A percentile compares a stretch with the other conserved stretches of the same genome.
Conservation (phyloP, 2,888 invertebrate genomes). For the Sphinx pinastri region DNA sequence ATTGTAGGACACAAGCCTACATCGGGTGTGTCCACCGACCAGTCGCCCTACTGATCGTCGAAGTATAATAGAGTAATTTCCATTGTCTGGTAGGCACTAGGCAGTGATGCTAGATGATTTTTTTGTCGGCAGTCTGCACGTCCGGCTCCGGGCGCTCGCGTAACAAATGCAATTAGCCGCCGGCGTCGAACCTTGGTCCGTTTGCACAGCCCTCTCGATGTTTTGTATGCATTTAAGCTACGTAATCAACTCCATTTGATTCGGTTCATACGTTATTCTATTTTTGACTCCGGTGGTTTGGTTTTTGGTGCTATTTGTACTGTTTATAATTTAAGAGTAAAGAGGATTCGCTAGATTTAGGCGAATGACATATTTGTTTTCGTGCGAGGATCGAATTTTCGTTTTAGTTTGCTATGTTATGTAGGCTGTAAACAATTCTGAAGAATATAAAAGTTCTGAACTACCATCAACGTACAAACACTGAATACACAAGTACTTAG, state of each 20-base stretch:
- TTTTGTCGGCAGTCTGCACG: background rate
- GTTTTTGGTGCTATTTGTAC: background rate
- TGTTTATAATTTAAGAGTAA: background rate
- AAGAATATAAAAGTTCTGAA: too few species aligned
- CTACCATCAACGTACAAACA: too few species aligned
- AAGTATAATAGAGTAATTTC: conserved; percentile 10
- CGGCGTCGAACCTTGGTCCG: background rate
- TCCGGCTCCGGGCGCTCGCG: background rate
- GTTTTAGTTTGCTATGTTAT: too few species aligned
- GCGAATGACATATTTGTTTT: too few species aligned
- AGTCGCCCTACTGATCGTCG: background rate
- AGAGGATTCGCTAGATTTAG: too few species aligned
- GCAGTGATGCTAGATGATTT: conserved; percentile 7
- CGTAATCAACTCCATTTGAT: background rate
- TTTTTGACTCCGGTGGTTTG: background rate
- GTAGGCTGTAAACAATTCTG: too few species aligned
- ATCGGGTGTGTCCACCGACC: background rate
- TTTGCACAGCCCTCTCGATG: background rate
- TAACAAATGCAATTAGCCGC: conserved; percentile 19
- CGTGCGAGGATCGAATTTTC: too few species aligned
- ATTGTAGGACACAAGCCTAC: too few species aligned
- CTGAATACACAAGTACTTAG: too few species aligned
- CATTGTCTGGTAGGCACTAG: background rate
- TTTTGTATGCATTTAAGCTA: background rate
- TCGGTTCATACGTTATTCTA: background rate